Base-by-base conservation (phyloP, 2,797 vertebrate genomes). In the Anableps anableps region DNA sequence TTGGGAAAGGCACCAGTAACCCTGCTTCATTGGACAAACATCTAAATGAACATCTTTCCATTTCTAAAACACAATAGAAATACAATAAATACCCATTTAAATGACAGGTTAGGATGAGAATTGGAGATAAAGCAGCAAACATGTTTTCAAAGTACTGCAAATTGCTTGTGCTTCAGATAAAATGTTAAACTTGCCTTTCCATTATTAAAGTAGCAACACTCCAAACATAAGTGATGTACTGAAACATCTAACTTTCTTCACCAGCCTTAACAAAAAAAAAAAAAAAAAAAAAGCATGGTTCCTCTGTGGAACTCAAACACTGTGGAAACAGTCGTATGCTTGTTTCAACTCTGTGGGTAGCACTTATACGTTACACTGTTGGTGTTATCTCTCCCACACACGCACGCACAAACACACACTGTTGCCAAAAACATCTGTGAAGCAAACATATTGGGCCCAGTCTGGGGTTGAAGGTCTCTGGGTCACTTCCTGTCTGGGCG, bases 261-360 rank as follows among this genome's bases (percentile, higher is more conserved):
- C 31, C 23, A 23, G 62, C 3, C 8, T 38, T 62, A 34, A 64
- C 21, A 36, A 36, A 64, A 36, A 6, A 13, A 17, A 72, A 45
- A 72, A 7, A 36, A 36, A 64, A 36, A 6, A 13, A 17, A 72
- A 45, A 72, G 14, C 26, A 17, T 72, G 5, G 26, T 47, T 72
- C 26, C 17, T 29, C n/a, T 47, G 70, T 17, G 29, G 62, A 9
- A 21, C 80, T 85, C 80, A 83, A 83, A 82, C 72, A 82, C 73
- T 82, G 73, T 89, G 91, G 83, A 76, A 91, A 88, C 82, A 60
- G 36, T 68, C 62, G 74, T 81, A 87, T 86, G 82, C 78, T 85
- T 80, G 75, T 51, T 84, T n/a, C 29, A 76, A 64, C 75, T 83
- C 75, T 47, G 81, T 70, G 58, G 58, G 76, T 68, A 45, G 75